Conservation (phyloP, 1,140 invertebrate species). For the Drosophila varians region DNA sequence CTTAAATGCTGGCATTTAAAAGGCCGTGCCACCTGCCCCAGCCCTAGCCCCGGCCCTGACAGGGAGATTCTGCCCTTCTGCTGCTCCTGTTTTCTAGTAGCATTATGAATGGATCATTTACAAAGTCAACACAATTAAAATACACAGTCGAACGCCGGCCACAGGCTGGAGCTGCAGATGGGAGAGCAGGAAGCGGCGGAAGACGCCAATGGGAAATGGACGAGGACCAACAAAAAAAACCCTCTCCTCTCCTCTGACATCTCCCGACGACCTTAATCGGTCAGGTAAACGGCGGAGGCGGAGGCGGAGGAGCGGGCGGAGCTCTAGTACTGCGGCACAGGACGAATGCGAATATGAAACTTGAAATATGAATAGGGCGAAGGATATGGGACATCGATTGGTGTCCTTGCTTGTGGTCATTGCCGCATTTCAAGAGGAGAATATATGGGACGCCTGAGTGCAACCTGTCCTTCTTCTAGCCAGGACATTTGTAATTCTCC, state of each 20-base stretch:
- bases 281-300: constrained; percentile 17
- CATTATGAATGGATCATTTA: constrained; percentile 77
- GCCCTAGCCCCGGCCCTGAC: constrained; percentile 1
- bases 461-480: too few relatives aligned
- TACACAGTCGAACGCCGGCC: constrained; percentile 39
- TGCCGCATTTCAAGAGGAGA: constrained; percentile 40
- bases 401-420: constrained; percentile 50
- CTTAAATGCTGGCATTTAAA: constrained; percentile 64
- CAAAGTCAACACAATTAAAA: constrained; percentile 79
- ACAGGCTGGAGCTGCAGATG: constrained; percentile 13
- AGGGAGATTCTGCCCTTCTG: too few relatives aligned
- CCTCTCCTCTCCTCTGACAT: constrained; percentile 48
- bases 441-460: too few relatives aligned
- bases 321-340: too few relatives aligned
- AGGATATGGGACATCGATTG: constrained; percentile 40
- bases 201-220: constrained; percentile 38
- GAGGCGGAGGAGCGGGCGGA: too few relatives aligned
- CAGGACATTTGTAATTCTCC: too few relatives aligned
- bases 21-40: constrained; percentile 10
- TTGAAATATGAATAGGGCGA: constrained; percentile 56
- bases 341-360: constrained; percentile 49
- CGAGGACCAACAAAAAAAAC: constrained; percentile 17
- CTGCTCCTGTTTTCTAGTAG: constrained; percentile 60
- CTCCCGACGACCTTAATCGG: constrained; percentile 22
- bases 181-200: constrained; percentile 22